Evolutionary conservation across 1,140 invertebrate genomes (phyloP).

Genomic region (Oppia nitens): DNA sequence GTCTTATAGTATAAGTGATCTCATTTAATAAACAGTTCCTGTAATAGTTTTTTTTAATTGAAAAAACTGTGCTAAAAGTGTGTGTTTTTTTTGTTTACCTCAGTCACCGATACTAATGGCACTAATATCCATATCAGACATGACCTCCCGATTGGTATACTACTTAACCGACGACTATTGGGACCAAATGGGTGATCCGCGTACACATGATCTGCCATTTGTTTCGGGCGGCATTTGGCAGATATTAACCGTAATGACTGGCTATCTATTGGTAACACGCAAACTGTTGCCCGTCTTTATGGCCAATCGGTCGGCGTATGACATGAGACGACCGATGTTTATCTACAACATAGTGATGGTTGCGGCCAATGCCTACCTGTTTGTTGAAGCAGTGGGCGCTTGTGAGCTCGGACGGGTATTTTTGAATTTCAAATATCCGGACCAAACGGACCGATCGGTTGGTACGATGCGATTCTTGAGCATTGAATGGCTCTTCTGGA

Average conservation of each 20-base stretch:
- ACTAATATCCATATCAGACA: not conserved
- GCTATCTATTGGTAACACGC: conserved; percentile 16
- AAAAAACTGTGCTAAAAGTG: too few species aligned
- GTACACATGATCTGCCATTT: not conserved
- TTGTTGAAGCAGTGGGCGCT: conserved; percentile 9
- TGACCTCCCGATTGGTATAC: not conserved
- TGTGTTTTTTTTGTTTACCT: too few species aligned
- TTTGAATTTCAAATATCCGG: not conserved
- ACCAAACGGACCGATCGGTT: not conserved
- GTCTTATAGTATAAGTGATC: too few species aligned
- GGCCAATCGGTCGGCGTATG: conserved; percentile 27
- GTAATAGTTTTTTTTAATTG: too few species aligned
- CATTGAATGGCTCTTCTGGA: not conserved
- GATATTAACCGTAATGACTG: not conserved
- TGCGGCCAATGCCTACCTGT: conserved; percentile 27
- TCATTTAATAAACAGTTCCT: too few species aligned
- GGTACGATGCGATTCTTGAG: not conserved
- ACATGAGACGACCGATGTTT: conserved; percentile 27
- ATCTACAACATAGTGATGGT: conserved; percentile 31
- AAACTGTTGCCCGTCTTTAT: conserved; percentile 28
- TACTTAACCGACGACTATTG: not conserved
- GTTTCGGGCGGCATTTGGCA: not conserved
- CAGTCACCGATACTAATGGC: too few species aligned
- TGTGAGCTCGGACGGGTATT: not conserved
- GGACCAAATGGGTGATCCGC: not conserved